These are phyloP conservation scores for Rhyacophila evoluta DNA, from an alignment of 2,888 invertebrate species.

Conservation along the genomic window DNA sequence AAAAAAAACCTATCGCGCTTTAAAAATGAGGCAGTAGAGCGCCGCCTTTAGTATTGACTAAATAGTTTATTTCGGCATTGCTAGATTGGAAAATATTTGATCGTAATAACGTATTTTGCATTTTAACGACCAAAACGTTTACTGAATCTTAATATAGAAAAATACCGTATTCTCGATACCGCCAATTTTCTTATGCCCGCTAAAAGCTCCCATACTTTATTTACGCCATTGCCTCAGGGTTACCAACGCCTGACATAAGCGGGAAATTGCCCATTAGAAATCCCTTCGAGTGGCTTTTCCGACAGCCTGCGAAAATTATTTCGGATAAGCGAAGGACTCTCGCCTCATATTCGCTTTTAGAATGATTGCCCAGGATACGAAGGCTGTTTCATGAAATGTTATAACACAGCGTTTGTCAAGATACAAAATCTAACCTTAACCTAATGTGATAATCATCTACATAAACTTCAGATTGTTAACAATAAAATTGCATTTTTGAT, in stretches of 20 bases:
- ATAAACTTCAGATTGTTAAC: too few species aligned
- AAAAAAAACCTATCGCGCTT: too few species aligned
- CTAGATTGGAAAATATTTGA: not conserved
- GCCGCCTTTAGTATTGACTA: too few species aligned
- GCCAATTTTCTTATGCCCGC: not conserved
- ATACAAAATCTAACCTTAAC: too few species aligned
- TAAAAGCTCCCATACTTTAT: not conserved
- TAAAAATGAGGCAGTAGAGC: too few species aligned
- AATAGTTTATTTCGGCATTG: too few species aligned
- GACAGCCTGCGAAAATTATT: constrained; percentile 22
- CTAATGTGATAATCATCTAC: too few species aligned
- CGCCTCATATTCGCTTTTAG: constrained; percentile 22
- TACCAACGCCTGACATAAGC: constrained; percentile 4
- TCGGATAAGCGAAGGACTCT: constrained; percentile 10
- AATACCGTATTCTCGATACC: not conserved
- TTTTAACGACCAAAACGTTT: not conserved
- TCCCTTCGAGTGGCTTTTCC: not conserved
- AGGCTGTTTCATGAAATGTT: not conserved
- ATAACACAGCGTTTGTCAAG: not conserved
- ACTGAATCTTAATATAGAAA: not conserved
- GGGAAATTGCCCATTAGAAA: constrained; percentile 19
- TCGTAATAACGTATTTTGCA: not conserved
- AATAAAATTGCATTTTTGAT: too few species aligned
- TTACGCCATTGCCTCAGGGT: not conserved
- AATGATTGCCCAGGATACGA: not conserved